These are phyloP conservation scores for Sipha maydis DNA, from an alignment of 2,888 invertebrate species.

Conservation along the genomic window DNA sequence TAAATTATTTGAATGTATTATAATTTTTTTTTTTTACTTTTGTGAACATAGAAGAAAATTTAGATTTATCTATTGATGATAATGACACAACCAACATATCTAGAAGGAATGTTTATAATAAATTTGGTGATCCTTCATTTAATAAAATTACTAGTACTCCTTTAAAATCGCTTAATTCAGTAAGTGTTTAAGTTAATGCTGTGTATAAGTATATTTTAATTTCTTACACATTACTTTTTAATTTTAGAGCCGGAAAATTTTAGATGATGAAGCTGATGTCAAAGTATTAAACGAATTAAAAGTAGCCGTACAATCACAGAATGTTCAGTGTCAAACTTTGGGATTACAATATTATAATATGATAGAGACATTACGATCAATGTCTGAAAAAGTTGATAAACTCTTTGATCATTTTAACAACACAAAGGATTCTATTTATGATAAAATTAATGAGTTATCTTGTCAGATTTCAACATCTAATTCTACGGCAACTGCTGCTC, in stretches of 20 bases:
- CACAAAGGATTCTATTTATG: slow-evolving; percentile 43
- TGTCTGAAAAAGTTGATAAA: slow-evolving; percentile 55
- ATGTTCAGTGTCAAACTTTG: slow-evolving; percentile 59
- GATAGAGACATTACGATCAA: slow-evolving; percentile 28
- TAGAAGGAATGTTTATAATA: not conserved
- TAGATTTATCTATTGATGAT: slow-evolving; percentile 42
- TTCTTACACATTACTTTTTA: not conserved
- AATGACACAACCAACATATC: slow-evolving; percentile 8
- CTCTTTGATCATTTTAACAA: slow-evolving; percentile 31
- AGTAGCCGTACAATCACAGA: slow-evolving; percentile 51
- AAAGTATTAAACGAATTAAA: slow-evolving; percentile 46
- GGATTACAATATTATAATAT: slow-evolving; percentile 59
- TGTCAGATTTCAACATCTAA: not conserved
- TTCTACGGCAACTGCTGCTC: not conserved
- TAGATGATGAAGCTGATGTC: slow-evolving; percentile 29
- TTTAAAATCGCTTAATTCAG: slow-evolving; percentile 24
- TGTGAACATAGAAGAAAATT: not conserved
- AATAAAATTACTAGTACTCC: slow-evolving; percentile 55
- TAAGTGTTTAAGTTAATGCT: not conserved
- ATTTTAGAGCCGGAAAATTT: slow-evolving; percentile 14
- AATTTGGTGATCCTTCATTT: slow-evolving; percentile 29
- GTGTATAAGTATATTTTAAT: not conserved
- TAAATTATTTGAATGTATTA: not conserved
- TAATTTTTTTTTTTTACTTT: slow-evolving; percentile 50
- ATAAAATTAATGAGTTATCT: slow-evolving; percentile 42